Percentiles rank a stretch among this genome's conserved stretches.
These are phyloP conservation scores for Hypomesus transpacificus DNA, from an alignment of 2,113 vertebrate species.

Conservation along the genomic window DNA sequence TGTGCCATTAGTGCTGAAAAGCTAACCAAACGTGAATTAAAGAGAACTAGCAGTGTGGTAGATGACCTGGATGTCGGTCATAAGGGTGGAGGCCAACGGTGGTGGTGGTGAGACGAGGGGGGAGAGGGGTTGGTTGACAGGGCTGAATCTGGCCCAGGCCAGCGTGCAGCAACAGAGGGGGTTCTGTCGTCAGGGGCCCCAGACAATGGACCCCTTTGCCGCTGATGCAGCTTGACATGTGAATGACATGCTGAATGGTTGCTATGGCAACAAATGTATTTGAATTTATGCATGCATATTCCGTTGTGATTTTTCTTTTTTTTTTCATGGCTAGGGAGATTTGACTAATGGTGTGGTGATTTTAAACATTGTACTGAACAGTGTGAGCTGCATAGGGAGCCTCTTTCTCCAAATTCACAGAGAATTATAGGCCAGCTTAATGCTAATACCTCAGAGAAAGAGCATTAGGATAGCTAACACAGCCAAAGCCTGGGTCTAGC, in stretches of 20 bases:
- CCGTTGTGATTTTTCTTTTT: constrained; percentile 62
- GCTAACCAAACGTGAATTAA: constrained; percentile 61
- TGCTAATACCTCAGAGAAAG: constrained; percentile 57
- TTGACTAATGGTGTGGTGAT: constrained; percentile 71
- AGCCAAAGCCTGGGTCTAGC: constrained; percentile 41
- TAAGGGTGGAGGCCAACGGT: constrained; percentile 1
- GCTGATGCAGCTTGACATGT: constrained; percentile 98
- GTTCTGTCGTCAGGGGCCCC: constrained; percentile 72
- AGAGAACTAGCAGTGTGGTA: constrained; percentile 63
- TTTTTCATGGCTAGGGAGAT: constrained; percentile 63
- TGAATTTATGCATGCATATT: constrained; percentile 99
- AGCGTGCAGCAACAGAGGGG: constrained; percentile 76
- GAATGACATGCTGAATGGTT: constrained; percentile 99
- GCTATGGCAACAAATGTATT: constrained; percentile 98
- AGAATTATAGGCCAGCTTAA: constrained; percentile 65
- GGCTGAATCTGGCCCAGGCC: constrained; percentile 41
- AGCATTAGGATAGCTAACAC: constrained; percentile 55
- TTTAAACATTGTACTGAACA: constrained; percentile 58
- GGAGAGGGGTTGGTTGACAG: constrained; percentile 33
- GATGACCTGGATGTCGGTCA: constrained; percentile 68
- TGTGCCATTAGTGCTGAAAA: constrained; percentile 67
- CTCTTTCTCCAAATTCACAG: constrained; percentile 42
- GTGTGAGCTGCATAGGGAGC: constrained; percentile 42
- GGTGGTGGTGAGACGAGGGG: not conserved
- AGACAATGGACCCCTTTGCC: constrained; percentile 97